Conservation (phyloP, 2,113 vertebrate species). For the Lethenteron reissneri region DNA sequence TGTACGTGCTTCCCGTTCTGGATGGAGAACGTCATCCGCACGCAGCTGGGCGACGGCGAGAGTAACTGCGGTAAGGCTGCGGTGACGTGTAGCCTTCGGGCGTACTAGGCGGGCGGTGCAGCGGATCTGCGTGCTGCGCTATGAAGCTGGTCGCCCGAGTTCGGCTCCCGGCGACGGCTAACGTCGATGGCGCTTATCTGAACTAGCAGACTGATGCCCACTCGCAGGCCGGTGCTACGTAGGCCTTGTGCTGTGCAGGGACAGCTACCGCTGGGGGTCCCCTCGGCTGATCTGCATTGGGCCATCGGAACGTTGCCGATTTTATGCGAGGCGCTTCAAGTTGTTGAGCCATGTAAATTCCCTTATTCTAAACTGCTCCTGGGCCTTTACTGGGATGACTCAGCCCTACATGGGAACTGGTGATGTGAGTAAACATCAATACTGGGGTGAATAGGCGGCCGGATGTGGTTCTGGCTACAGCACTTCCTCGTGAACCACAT, state of each 20-base stretch:
- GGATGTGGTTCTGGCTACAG: too few relatives aligned
- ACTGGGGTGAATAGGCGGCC: too few relatives aligned
- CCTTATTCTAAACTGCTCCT: not conserved
- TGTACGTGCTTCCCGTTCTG: slow-evolving; percentile 85
- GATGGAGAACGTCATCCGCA: slow-evolving; percentile 90
- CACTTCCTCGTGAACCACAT: too few relatives aligned
- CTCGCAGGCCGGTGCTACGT: not conserved
- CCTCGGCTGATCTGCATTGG: too few relatives aligned
- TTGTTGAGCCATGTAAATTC: not conserved
- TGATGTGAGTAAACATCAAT: too few relatives aligned
- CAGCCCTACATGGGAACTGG: too few relatives aligned
- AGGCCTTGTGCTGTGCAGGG: too few relatives aligned
- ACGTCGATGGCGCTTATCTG: slow-evolving; percentile 10
- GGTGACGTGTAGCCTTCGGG: accelerated
- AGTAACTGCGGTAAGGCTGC: slow-evolving; percentile 65
- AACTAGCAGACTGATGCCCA: slow-evolving; percentile 8
- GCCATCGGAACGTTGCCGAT: too few relatives aligned
- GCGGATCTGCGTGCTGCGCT: not conserved
- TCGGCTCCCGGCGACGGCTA: slow-evolving; percentile 12
- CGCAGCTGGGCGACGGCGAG: slow-evolving; percentile 54
- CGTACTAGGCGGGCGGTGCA: not conserved
- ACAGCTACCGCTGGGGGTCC: too few relatives aligned
- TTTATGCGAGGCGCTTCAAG: not conserved
- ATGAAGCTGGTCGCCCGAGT: slow-evolving; percentile 9
- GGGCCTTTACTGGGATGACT: not conserved